These are phyloP conservation scores for Drosophila anomalata DNA, from an alignment of 2,888 invertebrate genomes.

Conservation along the genomic window DNA sequence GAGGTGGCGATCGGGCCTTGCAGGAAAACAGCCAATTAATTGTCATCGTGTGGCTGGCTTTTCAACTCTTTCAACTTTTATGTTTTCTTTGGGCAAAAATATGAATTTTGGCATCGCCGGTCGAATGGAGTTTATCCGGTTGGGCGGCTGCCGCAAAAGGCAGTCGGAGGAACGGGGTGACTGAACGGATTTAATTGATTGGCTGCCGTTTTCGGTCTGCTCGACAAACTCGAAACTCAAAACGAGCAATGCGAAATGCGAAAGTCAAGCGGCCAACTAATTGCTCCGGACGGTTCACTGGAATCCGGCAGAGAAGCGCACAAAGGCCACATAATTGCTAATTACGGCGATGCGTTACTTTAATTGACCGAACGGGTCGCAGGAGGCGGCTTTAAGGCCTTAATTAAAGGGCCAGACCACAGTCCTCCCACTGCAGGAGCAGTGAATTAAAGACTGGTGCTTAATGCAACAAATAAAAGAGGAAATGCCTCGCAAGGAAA, in stretches of 20 bases:
- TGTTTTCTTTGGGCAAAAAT: slow-evolving; percentile 12
- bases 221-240: slow-evolving; percentile 45
- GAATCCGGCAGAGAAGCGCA: slow-evolving; percentile 29
- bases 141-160: slow-evolving; percentile 38
- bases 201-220: slow-evolving; percentile 16
- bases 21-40: slow-evolving; percentile 53
- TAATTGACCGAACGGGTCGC: slow-evolving; percentile 38
- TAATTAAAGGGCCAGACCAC: slow-evolving; percentile 28
- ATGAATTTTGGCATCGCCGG: slow-evolving; percentile 27
- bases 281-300: slow-evolving; percentile 33
- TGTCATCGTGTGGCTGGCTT: slow-evolving; percentile 41
- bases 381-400: slow-evolving; percentile 26
- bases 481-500: slow-evolving; percentile 40
- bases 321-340: slow-evolving; percentile 45
- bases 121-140: slow-evolving; percentile 49
- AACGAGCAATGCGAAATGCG: slow-evolving; percentile 9
- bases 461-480: slow-evolving; percentile 46
- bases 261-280: too few relatives aligned
- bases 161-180: slow-evolving; percentile 57
- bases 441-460: slow-evolving; percentile 55
- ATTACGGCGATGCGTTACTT: slow-evolving; percentile 49
- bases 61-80: neutral
- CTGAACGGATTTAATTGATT: slow-evolving; percentile 69
- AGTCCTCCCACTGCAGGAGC: slow-evolving; percentile 50
- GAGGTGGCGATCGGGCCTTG: slow-evolving; percentile 18